Percentiles rank a stretch among this genome's conserved stretches.
Evolutionary conservation across 2,113 vertebrate species (phyloP).

Genomic region (Bos javanicus): DNA sequence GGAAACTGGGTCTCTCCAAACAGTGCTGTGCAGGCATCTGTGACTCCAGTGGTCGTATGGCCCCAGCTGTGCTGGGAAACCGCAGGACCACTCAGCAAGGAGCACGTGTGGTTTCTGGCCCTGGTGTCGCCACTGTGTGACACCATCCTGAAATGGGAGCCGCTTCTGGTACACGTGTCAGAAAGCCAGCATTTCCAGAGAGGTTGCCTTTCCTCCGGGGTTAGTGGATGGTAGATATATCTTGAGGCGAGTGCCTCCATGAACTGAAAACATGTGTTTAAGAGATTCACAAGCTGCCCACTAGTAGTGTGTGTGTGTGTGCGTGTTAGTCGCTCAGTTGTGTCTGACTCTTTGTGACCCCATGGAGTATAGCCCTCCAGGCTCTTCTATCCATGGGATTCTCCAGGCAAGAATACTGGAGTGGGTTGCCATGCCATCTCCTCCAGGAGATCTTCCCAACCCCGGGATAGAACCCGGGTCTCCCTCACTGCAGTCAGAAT

Average conservation of each 20-base stretch:
- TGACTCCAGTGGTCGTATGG: fast-evolving
- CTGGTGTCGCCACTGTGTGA: too few relatives aligned
- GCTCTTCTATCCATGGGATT: neutral
- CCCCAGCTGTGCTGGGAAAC: neutral
- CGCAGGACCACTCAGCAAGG: fast-evolving
- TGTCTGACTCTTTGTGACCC: neutral
- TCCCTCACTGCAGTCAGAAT: neutral
- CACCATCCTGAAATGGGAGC: fast-evolving
- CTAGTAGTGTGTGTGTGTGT: neutral
- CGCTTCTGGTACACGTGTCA: fast-evolving
- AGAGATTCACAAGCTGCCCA: neutral
- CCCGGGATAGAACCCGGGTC: neutral
- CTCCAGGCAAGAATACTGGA: neutral
- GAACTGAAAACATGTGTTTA: neutral
- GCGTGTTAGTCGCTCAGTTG: neutral
- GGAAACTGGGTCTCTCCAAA: neutral
- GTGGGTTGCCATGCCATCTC: neutral
- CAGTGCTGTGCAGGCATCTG: neutral
- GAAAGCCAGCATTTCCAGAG: neutral
- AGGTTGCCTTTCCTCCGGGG: neutral
- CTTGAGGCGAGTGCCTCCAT: fast-evolving
- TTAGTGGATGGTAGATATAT: fast-evolving
- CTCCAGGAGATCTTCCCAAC: neutral
- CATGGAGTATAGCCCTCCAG: neutral
- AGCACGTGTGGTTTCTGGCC: fast-evolving